phyloP scores from a whole-genome alignment of 2,888 invertebrate species.

The Thymelicus lineola region DNA sequence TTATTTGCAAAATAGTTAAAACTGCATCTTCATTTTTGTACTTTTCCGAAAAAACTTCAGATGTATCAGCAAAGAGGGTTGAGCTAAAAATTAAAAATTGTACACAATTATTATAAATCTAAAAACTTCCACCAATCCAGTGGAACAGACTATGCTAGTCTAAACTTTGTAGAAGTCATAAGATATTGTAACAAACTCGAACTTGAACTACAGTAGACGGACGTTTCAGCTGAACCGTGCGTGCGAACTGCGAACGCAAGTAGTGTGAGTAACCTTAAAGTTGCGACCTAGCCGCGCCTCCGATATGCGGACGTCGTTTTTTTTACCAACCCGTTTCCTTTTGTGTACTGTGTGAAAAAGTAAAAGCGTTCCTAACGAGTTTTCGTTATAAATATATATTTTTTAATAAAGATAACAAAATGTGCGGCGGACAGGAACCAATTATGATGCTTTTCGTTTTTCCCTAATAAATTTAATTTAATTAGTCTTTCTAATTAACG shows the following conservation, averaged over 20 bases:
- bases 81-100: too few species aligned
- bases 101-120: too few species aligned
- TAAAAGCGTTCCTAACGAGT: constrained; percentile 54
- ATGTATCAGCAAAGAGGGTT: too few species aligned
- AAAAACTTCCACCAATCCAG: too few species aligned
- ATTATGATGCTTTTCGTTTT: constrained; percentile 9
- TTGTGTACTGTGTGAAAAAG: constrained; percentile 49
- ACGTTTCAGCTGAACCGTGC: not conserved
- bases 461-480: not conserved
- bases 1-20: too few species aligned
- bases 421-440: not conserved
- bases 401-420: constrained; percentile 7
- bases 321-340: constrained; percentile 48
- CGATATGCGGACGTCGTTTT: constrained; percentile 48
- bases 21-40: too few species aligned
- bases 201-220: not conserved
- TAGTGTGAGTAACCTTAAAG: constrained; percentile 1
- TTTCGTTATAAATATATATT: constrained; percentile 5
- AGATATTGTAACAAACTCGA: too few species aligned
- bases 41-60: too few species aligned
- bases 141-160: too few species aligned
- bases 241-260: not conserved
- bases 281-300: constrained; percentile 48
- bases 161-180: too few species aligned
- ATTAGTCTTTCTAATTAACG: not conserved